Evolutionary conservation across 2,888 invertebrate genomes (phyloP).

Genomic region (Pseudococcus jackbeardsleyi): DNA sequence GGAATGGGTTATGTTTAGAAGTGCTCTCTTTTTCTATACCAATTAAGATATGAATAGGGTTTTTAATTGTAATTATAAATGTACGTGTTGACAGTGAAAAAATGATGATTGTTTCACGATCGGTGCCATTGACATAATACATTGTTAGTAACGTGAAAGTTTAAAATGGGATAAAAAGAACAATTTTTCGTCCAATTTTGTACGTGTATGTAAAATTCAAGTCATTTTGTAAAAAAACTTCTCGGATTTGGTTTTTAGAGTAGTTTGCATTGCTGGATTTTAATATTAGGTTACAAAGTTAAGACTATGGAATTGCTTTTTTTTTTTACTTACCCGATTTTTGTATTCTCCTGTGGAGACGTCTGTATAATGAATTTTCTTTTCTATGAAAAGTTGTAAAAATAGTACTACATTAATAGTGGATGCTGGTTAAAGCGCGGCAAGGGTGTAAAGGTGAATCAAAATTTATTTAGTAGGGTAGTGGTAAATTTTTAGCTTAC

Average conservation of each 20-base stretch:
- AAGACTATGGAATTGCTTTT: slow-evolving; percentile 12
- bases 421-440: slow-evolving; percentile 52
- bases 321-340: neutral
- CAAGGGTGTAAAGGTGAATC: neutral
- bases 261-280: neutral
- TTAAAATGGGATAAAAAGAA: neutral
- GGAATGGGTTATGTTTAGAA: neutral
- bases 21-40: slow-evolving; percentile 49
- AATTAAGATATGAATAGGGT: slow-evolving; percentile 23
- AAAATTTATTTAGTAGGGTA: neutral
- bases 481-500: neutral
- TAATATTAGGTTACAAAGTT: slow-evolving; percentile 1
- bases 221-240: slow-evolving; percentile 32
- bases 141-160: neutral
- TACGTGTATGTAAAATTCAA: neutral
- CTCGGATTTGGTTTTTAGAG: neutral
- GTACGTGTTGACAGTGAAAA: slow-evolving; percentile 43
- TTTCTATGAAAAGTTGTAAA: slow-evolving; percentile 62
- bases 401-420: slow-evolving; percentile 13
- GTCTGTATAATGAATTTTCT: slow-evolving; percentile 54
- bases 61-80: slow-evolving; percentile 21
- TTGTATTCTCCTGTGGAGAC: slow-evolving; percentile 58
- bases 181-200: slow-evolving; percentile 29
- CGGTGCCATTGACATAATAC: slow-evolving; percentile 25
- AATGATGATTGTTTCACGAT: neutral